Conservation (phyloP, 2,888 invertebrate genomes). For the Tinea trinotella region DNA sequence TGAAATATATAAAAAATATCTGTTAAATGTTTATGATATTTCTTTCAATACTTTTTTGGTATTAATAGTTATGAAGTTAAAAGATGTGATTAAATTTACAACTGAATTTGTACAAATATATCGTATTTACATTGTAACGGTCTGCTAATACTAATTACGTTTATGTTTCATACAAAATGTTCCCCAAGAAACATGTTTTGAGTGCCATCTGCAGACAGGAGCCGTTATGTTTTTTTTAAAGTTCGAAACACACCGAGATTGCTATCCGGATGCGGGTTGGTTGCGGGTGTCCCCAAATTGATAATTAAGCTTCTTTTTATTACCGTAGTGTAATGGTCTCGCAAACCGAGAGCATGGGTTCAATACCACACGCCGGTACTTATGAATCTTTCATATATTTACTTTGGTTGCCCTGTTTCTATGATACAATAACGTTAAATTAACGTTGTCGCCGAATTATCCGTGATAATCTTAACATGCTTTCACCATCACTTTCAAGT, state of each 20-base stretch:
- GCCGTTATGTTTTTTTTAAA: not conserved
- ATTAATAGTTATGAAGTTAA: not conserved
- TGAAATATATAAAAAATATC: not conserved
- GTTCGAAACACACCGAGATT: slow-evolving; percentile 28
- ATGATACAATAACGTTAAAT: too few species aligned
- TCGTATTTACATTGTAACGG: slow-evolving; percentile 17
- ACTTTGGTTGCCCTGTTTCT: too few species aligned
- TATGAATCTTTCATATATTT: too few species aligned
- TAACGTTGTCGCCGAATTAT: too few species aligned
- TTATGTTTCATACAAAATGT: slow-evolving; percentile 21
- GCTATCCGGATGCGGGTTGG: slow-evolving; percentile 62
- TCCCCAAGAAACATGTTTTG: slow-evolving; percentile 51
- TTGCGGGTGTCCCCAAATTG: too few species aligned
- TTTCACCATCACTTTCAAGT: too few species aligned
- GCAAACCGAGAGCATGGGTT: too few species aligned
- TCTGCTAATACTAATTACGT: slow-evolving; percentile 7
- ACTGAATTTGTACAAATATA: slow-evolving; percentile 18
- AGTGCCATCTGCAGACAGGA: slow-evolving; percentile 17
- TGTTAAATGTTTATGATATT: not conserved
- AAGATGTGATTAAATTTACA: slow-evolving; percentile 17
- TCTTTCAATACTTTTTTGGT: not conserved
- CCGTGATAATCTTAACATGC: too few species aligned
- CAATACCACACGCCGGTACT: too few species aligned
- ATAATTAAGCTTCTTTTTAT: too few species aligned
- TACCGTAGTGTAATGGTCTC: too few species aligned